Evolutionary conservation across 2,888 invertebrate genomes (phyloP).

Genomic region (Standfussiana lucernea): DNA sequence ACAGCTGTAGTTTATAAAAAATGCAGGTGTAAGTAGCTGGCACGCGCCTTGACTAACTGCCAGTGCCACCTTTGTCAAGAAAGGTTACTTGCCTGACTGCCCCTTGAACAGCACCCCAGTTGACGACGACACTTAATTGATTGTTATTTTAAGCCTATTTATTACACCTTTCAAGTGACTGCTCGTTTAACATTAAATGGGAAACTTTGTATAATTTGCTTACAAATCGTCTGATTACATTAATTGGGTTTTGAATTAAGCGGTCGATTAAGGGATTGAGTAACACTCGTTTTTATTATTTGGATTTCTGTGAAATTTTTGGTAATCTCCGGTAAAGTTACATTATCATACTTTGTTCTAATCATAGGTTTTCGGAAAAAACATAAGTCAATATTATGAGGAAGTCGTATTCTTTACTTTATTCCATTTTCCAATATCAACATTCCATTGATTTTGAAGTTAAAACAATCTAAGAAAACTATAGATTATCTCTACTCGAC

Average conservation of each 20-base stretch:
- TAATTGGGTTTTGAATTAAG: slow-evolving; percentile 47
- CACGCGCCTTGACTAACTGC: slow-evolving; percentile 67
- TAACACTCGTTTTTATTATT: slow-evolving; percentile 11
- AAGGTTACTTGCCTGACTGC: slow-evolving; percentile 74
- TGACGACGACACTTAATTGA: slow-evolving; percentile 65
- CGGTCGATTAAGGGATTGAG: slow-evolving; percentile 10
- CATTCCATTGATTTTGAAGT: not conserved
- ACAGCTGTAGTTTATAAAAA: slow-evolving; percentile 68
- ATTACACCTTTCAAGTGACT: slow-evolving; percentile 65
- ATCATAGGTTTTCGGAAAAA: not conserved
- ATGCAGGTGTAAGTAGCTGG: slow-evolving; percentile 68
- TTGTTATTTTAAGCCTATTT: slow-evolving; percentile 68
- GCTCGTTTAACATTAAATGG: slow-evolving; percentile 59
- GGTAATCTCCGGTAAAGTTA: not conserved
- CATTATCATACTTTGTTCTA: not conserved
- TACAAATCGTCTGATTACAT: slow-evolving; percentile 56
- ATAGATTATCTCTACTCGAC: slow-evolving; percentile 18
- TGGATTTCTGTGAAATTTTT: not conserved
- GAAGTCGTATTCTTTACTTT: not conserved
- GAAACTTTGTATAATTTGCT: slow-evolving; percentile 53
- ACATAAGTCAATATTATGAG: not conserved
- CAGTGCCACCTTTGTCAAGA: slow-evolving; percentile 69
- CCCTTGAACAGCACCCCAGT: slow-evolving; percentile 54
- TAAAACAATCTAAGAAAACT: slow-evolving; percentile 20
- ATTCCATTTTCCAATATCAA: not conserved